Evolutionary conservation across 2,888 invertebrate genomes (phyloP).

Genomic region (Bedellia somnulentella): DNA sequence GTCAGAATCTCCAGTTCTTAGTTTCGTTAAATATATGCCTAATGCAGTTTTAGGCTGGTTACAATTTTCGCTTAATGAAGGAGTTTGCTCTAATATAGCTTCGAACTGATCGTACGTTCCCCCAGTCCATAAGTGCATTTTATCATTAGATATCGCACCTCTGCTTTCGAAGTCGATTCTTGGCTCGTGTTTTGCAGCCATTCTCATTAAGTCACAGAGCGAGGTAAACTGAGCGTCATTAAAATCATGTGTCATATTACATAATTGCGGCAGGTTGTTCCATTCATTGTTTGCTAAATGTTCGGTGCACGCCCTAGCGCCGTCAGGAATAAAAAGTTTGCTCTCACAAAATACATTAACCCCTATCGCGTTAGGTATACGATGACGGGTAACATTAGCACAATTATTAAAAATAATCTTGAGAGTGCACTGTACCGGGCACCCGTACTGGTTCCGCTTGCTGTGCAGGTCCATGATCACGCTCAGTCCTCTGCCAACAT

Average conservation of each 20-base stretch:
- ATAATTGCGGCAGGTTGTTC: conserved; percentile 8
- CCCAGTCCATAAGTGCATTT: conserved; percentile 8
- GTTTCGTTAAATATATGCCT: conserved; percentile 7
- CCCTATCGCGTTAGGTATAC: conserved; percentile 4
- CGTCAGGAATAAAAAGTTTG: conserved; percentile 5
- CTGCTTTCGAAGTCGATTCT: too few species aligned
- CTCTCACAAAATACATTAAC: conserved; percentile 4
- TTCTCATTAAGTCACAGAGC: too few species aligned
- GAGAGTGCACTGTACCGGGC: conserved; percentile 7
- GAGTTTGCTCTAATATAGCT: conserved; percentile 4
- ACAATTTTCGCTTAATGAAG: conserved; percentile 4
- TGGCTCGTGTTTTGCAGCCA: too few species aligned
- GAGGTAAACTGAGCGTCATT: too few species aligned
- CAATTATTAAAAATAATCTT: conserved; percentile 8
- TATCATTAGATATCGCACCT: conserved; percentile 6
- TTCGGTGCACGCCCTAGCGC: conserved; percentile 4
- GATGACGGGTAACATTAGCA: conserved; percentile 5
- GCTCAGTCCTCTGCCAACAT: conserved; percentile 5
- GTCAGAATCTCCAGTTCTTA: too few species aligned
- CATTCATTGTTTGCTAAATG: conserved; percentile 4
- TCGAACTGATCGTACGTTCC: conserved; percentile 3
- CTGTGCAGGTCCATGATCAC: background rate
- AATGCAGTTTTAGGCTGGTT: conserved; percentile 7
- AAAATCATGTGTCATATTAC: conserved; percentile 9
- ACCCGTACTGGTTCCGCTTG: conserved; percentile 4